Evolutionary conservation across 2,113 vertebrate species (phyloP), one percentile per base, ranked within the genome.

Genomic region (Vulpes ferrilata): DNA sequence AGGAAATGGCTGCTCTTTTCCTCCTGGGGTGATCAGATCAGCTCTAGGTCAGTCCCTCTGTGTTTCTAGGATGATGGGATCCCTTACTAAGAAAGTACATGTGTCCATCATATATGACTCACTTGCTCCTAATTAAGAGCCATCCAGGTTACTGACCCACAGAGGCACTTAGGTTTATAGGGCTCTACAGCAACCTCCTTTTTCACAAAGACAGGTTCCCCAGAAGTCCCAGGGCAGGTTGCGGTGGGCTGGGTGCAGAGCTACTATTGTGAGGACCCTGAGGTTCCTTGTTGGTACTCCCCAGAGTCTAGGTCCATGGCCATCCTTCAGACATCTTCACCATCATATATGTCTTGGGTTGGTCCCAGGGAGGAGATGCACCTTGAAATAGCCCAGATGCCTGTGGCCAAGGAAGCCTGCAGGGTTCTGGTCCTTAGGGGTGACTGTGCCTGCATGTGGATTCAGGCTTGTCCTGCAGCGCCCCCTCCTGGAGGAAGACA

Each of bases 401-500:
- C 22, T 88, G 48, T 62, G 13, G 62, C 11, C n/a, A 30, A 53
- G 11, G 74, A 57, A 97, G 9, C 27, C 43, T n/a, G 12, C 20
- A 60, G 84, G 23, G 30, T 65, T 88, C 81, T 43, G 43, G 67
- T 78, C 32, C 65, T 59, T 6, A 3, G 27, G 4, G 17, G 11
- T 62, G 30, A 74, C n/a, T 2, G 19, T 95, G n/a, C 78, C 60
- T 4, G 2, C 22, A 69, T 4, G 5, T 65, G n/a, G 79, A 74
- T 96, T 27, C 90, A 93, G 69, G 12, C 80, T 96, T 98, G 88
- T 97, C 94, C 76, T 95, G 81, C 90, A 94, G 76, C n/a, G 55
- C 96, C 97, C 95, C 81, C 98, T 98, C 78, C 92, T 97, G 97
- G 97, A 90, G 8, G 65, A 85, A 90, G 19, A 16, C 71, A 94